These are phyloP conservation scores for Pollenia amentaria DNA, from an alignment of 2,888 invertebrate genomes.

Conservation along the genomic window DNA sequence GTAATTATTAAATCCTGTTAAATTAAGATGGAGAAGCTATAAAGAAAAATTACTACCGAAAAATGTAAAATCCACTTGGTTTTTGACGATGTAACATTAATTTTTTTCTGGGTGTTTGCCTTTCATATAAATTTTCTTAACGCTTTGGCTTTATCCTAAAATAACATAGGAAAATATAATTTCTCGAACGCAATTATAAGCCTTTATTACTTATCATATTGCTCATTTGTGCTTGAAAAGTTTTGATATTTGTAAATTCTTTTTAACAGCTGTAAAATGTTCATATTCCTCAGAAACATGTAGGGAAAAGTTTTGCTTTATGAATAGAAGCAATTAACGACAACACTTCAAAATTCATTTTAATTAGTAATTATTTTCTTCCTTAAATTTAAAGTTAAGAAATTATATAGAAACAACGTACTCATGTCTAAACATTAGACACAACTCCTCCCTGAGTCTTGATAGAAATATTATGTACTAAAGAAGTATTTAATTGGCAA, in stretches of 20 bases:
- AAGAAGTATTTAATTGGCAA: conserved; percentile 55
- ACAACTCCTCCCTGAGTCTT: no score
- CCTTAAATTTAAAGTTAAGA: conserved; percentile 28
- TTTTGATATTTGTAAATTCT: conserved; percentile 14
- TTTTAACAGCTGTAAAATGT: conserved; percentile 51
- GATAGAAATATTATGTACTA: not conserved
- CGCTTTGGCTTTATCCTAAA: no score
- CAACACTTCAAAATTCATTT: conserved; percentile 8
- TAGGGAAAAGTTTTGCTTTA: conserved; percentile 6
- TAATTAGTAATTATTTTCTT: conserved; percentile 17
- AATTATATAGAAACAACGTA: conserved; percentile 23
- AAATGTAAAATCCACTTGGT: no score
- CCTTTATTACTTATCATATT: conserved; percentile 10
- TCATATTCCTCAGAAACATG: not conserved
- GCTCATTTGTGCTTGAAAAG: conserved; percentile 23
- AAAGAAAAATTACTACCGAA: no score
- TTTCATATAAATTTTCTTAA: no score
- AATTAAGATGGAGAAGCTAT: no score
- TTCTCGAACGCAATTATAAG: not conserved
- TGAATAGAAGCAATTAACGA: conserved; percentile 22
- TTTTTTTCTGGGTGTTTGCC: no score
- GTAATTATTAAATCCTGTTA: no score
- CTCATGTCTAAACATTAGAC: not conserved
- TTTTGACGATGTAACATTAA: no score
- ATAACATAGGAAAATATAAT: no score